Conservation (phyloP, 2,113 vertebrate species). For the Siniperca chuatsi region DNA sequence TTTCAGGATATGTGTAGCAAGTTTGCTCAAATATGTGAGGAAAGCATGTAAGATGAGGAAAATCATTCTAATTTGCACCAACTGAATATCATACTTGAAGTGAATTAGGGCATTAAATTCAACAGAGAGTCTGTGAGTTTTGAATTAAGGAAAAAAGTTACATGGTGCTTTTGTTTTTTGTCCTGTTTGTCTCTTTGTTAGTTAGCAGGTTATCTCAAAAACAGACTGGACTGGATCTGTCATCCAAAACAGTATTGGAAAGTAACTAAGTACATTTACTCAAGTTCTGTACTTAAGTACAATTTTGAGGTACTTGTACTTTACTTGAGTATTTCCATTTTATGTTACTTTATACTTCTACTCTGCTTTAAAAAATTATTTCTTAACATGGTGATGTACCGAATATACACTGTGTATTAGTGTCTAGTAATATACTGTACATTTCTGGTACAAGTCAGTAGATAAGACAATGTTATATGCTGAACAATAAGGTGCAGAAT, state of each 20-base stretch:
- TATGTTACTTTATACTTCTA: too few species aligned
- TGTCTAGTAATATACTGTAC: neutral
- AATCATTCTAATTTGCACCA: neutral
- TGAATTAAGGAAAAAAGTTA: neutral
- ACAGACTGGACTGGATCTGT: neutral
- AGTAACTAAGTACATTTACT: too few species aligned
- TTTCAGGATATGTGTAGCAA: conserved; percentile 6
- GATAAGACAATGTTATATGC: neutral
- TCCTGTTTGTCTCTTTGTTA: neutral
- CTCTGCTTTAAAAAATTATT: neutral
- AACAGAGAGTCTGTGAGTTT: neutral
- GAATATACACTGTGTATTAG: neutral
- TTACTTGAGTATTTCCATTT: too few species aligned
- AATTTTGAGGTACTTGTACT: too few species aligned
- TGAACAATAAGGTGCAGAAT: neutral
- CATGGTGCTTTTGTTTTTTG: neutral
- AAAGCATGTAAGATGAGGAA: neutral
- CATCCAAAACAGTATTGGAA: neutral
- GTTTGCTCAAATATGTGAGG: conserved; percentile 11
- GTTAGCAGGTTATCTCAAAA: neutral
- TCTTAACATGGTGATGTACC: neutral
- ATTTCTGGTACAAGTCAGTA: neutral
- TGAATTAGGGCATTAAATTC: neutral
- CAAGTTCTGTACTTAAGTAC: too few species aligned
- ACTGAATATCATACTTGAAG: neutral